Conservation (phyloP, 2,888 invertebrate species). For the Lochmaea crataegi region DNA sequence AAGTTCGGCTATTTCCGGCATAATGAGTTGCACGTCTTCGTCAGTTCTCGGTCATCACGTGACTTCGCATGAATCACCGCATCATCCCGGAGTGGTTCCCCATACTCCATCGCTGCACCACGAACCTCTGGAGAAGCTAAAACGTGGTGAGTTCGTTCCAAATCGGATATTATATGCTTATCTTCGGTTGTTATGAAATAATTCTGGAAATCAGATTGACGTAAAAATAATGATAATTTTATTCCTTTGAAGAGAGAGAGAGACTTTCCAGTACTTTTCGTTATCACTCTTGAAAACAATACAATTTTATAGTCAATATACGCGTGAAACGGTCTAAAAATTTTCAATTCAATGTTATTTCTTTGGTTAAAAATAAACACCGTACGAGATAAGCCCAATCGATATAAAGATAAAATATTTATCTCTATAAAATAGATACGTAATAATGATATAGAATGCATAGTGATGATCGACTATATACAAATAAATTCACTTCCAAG, state of each 20-base stretch:
- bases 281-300: no score
- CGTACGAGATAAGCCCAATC: constrained; percentile 20
- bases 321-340: no score
- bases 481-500: no score
- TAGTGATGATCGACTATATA: no score
- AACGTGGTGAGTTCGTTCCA: constrained; percentile 76
- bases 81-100: constrained; percentile 73
- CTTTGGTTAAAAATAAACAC: no score
- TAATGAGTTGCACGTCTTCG: constrained; percentile 68
- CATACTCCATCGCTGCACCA: constrained; percentile 72
- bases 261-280: no score
- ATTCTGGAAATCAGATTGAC: neutral
- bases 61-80: constrained; percentile 59
- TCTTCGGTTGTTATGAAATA: neutral
- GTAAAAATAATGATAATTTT: no score
- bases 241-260: no score
- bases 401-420: constrained; percentile 8
- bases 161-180: no score
- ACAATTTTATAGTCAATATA: no score
- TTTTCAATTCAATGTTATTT: no score
- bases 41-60: constrained; percentile 67
- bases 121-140: constrained; percentile 82
- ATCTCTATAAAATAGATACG: constrained; percentile 3
- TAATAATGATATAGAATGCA: neutral
- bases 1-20: constrained; percentile 69